These are phyloP conservation scores for Cheilosia soror DNA, from an alignment of 2,888 invertebrate species.

Conservation along the genomic window DNA sequence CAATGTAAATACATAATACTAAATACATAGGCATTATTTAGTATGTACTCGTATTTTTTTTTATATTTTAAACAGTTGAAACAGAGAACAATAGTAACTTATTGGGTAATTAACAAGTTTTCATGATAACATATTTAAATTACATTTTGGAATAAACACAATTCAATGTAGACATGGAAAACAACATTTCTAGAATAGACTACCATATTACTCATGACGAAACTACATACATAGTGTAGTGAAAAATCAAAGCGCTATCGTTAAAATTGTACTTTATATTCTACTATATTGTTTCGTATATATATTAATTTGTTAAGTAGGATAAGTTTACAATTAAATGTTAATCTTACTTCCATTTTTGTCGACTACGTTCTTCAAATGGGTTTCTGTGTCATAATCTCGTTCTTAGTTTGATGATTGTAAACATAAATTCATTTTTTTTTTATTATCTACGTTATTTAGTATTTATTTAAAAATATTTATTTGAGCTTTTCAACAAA, in stretches of 20 bases:
- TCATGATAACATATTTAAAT: slow-evolving; percentile 50
- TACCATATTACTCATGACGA: slow-evolving; percentile 42
- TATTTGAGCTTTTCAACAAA: slow-evolving; percentile 63
- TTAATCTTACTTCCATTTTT: slow-evolving; percentile 1
- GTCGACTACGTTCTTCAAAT: slow-evolving; percentile 9
- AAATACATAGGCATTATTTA: not conserved
- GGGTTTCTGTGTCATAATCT: slow-evolving; percentile 10
- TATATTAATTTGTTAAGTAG: slow-evolving; percentile 35
- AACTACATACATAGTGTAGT: slow-evolving; percentile 40
- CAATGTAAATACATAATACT: slow-evolving; percentile 48
- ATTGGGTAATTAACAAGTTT: slow-evolving; percentile 54
- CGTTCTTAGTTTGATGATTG: slow-evolving; percentile 32
- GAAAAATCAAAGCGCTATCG: slow-evolving; percentile 50
- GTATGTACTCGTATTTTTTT: slow-evolving; percentile 10
- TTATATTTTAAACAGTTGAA: slow-evolving; percentile 55
- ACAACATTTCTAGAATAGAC: slow-evolving; percentile 56
- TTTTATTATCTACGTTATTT: slow-evolving; percentile 30
- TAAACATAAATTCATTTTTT: slow-evolving; percentile 23
- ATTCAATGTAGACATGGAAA: slow-evolving; percentile 55
- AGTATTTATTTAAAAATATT: slow-evolving; percentile 9
- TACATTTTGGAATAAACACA: slow-evolving; percentile 59
- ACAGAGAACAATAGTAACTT: slow-evolving; percentile 60
- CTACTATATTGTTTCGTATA: slow-evolving; percentile 36
- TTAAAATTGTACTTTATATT: slow-evolving; percentile 23
- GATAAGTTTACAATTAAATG: slow-evolving; percentile 34